Percentiles rank a stretch among this genome's conserved stretches.
Evolutionary conservation across 2,797 vertebrate genomes (phyloP).

Genomic region (Tympanoctomys barrerae): DNA sequence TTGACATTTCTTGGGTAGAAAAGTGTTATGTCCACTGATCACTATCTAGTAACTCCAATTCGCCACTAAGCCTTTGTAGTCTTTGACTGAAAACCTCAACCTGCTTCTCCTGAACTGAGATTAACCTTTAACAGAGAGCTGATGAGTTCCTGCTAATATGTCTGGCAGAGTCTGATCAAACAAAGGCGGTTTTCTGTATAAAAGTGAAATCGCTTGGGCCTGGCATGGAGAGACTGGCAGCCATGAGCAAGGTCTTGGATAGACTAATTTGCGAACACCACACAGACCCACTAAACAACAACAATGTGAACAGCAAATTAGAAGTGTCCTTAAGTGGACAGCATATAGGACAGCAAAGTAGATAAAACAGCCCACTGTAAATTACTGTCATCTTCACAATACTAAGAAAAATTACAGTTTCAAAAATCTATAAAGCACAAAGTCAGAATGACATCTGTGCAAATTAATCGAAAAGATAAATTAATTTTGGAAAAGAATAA

Average conservation of each 20-base stretch:
- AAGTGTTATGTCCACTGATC: slow-evolving; percentile 71
- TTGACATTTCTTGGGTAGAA: slow-evolving; percentile 73
- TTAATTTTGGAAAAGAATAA: slow-evolving; percentile 46
- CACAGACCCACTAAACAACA: neutral
- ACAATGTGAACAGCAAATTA: slow-evolving; percentile 63
- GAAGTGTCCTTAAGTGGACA: slow-evolving; percentile 56
- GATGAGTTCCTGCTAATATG: slow-evolving; percentile 66
- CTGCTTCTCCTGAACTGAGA: slow-evolving; percentile 73
- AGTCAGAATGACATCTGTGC: slow-evolving; percentile 38
- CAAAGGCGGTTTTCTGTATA: slow-evolving; percentile 31
- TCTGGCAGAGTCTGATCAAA: slow-evolving; percentile 38
- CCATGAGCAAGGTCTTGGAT: slow-evolving; percentile 35
- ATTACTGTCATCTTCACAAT: slow-evolving; percentile 63
- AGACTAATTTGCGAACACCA: slow-evolving; percentile 31
- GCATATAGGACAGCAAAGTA: slow-evolving; percentile 48
- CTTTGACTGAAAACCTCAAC: slow-evolving; percentile 69
- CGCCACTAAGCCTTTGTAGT: slow-evolving; percentile 71
- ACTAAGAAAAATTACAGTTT: slow-evolving; percentile 72
- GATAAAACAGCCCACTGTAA: slow-evolving; percentile 61
- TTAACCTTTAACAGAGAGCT: slow-evolving; percentile 75
- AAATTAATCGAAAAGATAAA: slow-evolving; percentile 71
- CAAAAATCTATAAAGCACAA: slow-evolving; percentile 69
- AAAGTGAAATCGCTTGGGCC: slow-evolving; percentile 58
- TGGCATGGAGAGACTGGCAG: slow-evolving; percentile 56
- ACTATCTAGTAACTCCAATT: slow-evolving; percentile 79